These are phyloP conservation scores for Myoxocephalus aenaeus DNA, from an alignment of 2,797 vertebrate genomes.

Conservation along the genomic window DNA sequence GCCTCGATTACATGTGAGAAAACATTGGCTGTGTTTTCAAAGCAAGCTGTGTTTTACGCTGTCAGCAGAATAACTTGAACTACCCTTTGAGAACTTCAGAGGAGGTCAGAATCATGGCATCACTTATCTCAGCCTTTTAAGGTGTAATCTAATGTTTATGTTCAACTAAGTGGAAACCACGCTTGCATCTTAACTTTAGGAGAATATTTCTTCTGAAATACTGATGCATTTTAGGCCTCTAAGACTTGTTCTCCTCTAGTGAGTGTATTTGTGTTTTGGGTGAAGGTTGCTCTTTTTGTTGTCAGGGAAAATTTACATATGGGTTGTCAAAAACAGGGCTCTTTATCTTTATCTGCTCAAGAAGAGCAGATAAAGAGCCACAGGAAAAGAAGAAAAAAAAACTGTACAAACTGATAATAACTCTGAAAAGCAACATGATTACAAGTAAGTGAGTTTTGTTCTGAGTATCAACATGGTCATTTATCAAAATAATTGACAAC, in stretches of 20 bases:
- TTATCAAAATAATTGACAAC: background rate
- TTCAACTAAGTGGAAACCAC: constrained; percentile 14
- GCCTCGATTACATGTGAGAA: constrained; percentile 70
- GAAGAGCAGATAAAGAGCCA: background rate
- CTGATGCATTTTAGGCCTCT: background rate
- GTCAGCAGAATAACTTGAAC: constrained; percentile 58
- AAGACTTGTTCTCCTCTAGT: background rate
- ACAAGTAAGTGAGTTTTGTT: background rate
- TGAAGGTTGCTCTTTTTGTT: constrained; percentile 3
- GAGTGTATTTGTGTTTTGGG: background rate
- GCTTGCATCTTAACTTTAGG: constrained; percentile 3
- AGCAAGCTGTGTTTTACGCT: constrained; percentile 40
- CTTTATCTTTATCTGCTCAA: background rate
- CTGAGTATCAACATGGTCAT: background rate
- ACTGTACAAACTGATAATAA: background rate
- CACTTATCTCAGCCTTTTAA: constrained; percentile 36
- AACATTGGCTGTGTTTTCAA: constrained; percentile 68
- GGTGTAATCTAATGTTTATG: constrained; percentile 8
- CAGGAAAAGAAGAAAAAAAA: background rate
- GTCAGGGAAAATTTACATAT: background rate
- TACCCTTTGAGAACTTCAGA: constrained; percentile 43
- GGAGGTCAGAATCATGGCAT: constrained; percentile 31
- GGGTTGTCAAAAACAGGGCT: background rate
- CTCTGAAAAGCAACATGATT: background rate
- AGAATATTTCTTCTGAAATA: background rate